Conservation (phyloP, 2,888 invertebrate species). For the Thera obeliscata region DNA sequence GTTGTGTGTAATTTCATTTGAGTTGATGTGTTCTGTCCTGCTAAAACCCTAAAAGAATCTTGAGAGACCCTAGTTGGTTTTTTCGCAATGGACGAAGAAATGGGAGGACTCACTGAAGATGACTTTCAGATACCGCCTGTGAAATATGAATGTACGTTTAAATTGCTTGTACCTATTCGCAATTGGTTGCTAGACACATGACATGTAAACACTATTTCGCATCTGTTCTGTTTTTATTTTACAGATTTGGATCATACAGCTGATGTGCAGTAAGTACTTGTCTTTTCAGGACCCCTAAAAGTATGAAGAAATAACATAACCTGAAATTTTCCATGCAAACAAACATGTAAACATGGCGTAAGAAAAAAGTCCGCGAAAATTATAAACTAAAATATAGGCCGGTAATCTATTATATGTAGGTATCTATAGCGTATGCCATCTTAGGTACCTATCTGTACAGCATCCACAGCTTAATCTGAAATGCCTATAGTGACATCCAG, state of each 20-base stretch:
- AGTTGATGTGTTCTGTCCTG: no score
- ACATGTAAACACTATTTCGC: neutral
- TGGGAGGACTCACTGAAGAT: constrained; percentile 82
- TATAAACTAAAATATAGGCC: no score
- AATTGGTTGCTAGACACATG: neutral
- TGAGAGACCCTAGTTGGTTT: neutral
- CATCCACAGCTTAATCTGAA: neutral
- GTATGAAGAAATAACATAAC: neutral
- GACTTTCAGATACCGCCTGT: constrained; percentile 86
- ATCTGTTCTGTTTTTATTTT: constrained; percentile 47
- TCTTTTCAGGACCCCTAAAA: neutral
- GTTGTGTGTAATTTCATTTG: no score
- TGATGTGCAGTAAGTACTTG: constrained; percentile 96
- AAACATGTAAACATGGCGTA: neutral
- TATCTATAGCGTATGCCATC: no score
- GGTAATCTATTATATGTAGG: no score
- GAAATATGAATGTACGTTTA: constrained; percentile 90
- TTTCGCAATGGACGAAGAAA: constrained; percentile 70
- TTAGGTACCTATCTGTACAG: no score
- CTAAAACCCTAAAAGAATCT: no score
- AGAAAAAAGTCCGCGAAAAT: no score
- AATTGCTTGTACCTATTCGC: neutral
- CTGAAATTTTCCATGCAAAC: neutral
- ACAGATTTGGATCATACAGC: constrained; percentile 98
- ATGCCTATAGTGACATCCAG: neutral